These are phyloP conservation scores for Craniophora ligustri DNA, from an alignment of 2,888 invertebrate species.

Conservation along the genomic window DNA sequence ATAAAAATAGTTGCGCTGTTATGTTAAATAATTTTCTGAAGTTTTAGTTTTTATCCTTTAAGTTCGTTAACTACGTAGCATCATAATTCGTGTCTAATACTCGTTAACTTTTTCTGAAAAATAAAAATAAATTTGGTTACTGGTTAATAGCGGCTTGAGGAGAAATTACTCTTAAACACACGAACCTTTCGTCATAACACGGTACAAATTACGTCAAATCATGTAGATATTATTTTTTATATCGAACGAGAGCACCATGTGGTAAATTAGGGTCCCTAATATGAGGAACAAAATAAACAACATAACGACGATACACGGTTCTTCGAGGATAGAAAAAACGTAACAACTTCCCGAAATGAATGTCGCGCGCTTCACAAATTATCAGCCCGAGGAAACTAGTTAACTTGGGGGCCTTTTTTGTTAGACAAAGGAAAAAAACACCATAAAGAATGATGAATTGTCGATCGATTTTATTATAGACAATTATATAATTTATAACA, in stretches of 20 bases:
- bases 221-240: conserved; percentile 85
- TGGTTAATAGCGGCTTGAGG: conserved; percentile 78
- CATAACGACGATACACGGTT: conserved; percentile 75
- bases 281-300: conserved; percentile 80
- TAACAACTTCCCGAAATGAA: conserved; percentile 68
- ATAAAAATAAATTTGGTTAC: conserved; percentile 74
- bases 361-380: conserved; percentile 77
- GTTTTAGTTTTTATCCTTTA: conserved; percentile 53
- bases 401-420: conserved; percentile 55
- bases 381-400: conserved; percentile 67
- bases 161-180: conserved; percentile 83
- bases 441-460: conserved; percentile 52
- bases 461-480: conserved; percentile 42
- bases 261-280: conserved; percentile 85
- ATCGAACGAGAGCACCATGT: conserved; percentile 76
- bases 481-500: conserved; percentile 28
- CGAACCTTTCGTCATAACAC: conserved; percentile 82
- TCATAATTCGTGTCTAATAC: conserved; percentile 63
- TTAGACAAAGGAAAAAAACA: conserved; percentile 32
- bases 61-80: conserved; percentile 61
- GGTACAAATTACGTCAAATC: conserved; percentile 85
- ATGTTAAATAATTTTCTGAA: conserved; percentile 40
- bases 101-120: conserved; percentile 75
- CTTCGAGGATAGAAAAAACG: conserved; percentile 69
- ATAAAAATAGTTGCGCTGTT: conserved; percentile 23